Conservation (phyloP, 2,888 invertebrate species). For the Eustalomyia histrio region DNA sequence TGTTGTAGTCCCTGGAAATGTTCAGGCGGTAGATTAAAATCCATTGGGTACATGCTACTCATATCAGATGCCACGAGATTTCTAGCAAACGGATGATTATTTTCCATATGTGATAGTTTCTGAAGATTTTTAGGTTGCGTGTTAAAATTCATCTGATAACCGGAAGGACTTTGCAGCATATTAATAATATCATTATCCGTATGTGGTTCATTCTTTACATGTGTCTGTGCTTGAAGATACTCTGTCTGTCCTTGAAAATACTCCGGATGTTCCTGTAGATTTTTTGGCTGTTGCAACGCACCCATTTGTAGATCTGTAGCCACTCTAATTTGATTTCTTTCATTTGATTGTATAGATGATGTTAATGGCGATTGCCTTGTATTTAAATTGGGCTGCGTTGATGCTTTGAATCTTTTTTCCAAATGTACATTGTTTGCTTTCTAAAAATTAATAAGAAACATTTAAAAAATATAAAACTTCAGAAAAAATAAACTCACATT, state of each 20-base stretch:
- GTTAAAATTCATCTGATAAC: not conserved
- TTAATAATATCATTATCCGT: not conserved
- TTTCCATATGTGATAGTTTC: not conserved
- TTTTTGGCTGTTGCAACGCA: no score
- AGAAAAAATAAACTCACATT: no score
- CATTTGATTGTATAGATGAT: no score
- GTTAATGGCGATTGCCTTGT: no score
- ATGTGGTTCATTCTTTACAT: not conserved
- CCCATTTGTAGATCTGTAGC: no score
- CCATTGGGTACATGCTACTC: not conserved
- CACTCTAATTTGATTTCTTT: no score
- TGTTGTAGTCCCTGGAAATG: not conserved
- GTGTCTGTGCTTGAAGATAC: not conserved
- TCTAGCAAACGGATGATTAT: not conserved
- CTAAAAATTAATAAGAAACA: no score
- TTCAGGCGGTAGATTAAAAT: not conserved
- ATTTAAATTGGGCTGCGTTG: no score
- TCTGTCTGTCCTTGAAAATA: not conserved
- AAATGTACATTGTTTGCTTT: no score
- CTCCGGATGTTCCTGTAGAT: no score
- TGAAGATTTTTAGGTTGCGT: not conserved
- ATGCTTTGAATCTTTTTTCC: no score
- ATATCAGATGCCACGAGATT: not conserved
- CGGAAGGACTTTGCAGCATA: not conserved
- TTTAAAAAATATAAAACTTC: no score